phyloP scores from a whole-genome alignment of 2,888 invertebrate species.

The Euplexia lucipara region DNA sequence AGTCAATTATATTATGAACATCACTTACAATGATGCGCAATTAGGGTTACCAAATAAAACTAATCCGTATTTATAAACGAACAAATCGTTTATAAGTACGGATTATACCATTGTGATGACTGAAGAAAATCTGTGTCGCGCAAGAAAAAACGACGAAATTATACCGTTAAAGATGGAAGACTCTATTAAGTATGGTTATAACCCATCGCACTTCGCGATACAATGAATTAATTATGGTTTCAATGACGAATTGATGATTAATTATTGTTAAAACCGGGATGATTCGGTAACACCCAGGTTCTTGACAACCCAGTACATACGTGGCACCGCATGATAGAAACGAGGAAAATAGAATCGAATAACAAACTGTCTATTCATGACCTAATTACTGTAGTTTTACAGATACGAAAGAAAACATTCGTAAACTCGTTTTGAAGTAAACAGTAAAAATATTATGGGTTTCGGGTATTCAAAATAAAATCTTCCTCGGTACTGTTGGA shows the following conservation, averaged over 20 bases:
- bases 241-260: no score
- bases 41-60: no score
- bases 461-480: constrained; percentile 49
- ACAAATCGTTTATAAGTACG: no score
- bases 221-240: no score
- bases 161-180: no score
- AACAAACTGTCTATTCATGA: constrained; percentile 39
- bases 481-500: constrained; percentile 34
- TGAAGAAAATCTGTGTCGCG: no score
- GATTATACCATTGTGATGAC: no score
- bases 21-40: constrained; percentile 26
- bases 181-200: no score
- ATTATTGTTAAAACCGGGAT: no score
- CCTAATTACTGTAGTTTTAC: constrained; percentile 42
- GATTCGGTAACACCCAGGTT: not conserved
- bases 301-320: not conserved
- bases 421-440: constrained; percentile 49
- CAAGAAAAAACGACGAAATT: no score
- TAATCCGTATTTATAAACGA: no score
- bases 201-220: no score
- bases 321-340: constrained; percentile 19
- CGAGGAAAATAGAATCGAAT: constrained; percentile 37
- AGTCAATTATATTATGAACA: constrained; percentile 35
- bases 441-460: constrained; percentile 44
- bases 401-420: constrained; percentile 37